Conservation (phyloP, 2,888 invertebrate species). For the Heliconius ismenius region DNA sequence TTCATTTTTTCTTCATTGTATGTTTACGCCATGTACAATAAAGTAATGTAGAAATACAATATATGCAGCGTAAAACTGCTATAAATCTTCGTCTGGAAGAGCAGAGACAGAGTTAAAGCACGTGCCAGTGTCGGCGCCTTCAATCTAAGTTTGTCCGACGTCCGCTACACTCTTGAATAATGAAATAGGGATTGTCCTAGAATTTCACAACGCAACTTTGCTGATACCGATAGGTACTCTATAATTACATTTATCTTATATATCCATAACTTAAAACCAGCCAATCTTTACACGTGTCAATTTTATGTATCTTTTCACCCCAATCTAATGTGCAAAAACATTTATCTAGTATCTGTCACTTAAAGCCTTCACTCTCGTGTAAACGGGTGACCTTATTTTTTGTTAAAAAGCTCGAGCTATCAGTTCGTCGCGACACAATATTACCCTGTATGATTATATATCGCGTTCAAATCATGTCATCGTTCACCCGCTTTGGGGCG, state of each 20-base stretch:
- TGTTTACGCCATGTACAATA: not conserved
- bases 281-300: slow-evolving; percentile 28
- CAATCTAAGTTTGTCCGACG: slow-evolving; percentile 79
- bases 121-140: slow-evolving; percentile 74
- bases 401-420: slow-evolving; percentile 74
- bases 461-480: slow-evolving; percentile 75
- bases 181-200: slow-evolving; percentile 69
- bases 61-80: slow-evolving; percentile 59
- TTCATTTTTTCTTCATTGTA: not conserved
- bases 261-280: slow-evolving; percentile 46
- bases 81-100: slow-evolving; percentile 73
- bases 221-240: slow-evolving; percentile 55
- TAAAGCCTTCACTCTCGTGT: slow-evolving; percentile 77
- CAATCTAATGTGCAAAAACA: slow-evolving; percentile 75
- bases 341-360: slow-evolving; percentile 81
- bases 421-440: slow-evolving; percentile 75
- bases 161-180: slow-evolving; percentile 76
- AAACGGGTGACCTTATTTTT: slow-evolving; percentile 80
- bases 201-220: slow-evolving; percentile 63
- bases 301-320: slow-evolving; percentile 62
- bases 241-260: slow-evolving; percentile 66
- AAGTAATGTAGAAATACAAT: slow-evolving; percentile 35
- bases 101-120: slow-evolving; percentile 74
- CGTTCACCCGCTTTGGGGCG: slow-evolving; percentile 67
- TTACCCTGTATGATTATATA: slow-evolving; percentile 75